phyloP scores from a whole-genome alignment of 2,113 vertebrate species.

The Gymnorhina tibicen region DNA sequence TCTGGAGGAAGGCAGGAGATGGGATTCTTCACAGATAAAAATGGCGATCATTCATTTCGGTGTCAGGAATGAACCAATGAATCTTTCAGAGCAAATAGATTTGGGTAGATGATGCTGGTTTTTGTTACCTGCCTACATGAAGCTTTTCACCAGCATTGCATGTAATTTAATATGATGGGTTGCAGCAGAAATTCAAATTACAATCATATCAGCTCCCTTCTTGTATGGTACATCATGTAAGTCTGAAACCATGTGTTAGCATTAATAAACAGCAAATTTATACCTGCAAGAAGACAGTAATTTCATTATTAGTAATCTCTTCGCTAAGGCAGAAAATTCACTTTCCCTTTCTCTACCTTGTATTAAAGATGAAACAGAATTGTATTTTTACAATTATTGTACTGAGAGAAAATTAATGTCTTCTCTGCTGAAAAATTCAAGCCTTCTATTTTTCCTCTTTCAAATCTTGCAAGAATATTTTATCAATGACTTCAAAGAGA shows the following conservation, averaged over 20 bases:
- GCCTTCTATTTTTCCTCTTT: background rate
- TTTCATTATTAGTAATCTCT: conserved; percentile 17
- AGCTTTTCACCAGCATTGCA: background rate
- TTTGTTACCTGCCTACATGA: background rate
- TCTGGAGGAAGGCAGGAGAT: background rate
- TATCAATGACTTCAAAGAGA: background rate
- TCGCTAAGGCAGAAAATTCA: background rate
- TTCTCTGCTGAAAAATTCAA: background rate
- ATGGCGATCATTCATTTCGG: background rate
- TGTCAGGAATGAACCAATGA: background rate
- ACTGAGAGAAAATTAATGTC: background rate
- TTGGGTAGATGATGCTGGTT: background rate
- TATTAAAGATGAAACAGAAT: conserved; percentile 51
- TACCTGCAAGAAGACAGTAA: background rate
- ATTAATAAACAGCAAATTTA: conserved; percentile 33
- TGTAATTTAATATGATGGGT: background rate
- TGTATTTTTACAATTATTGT: conserved; percentile 40
- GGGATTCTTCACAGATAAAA: background rate
- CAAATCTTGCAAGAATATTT: background rate
- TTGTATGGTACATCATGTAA: background rate
- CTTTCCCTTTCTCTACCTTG: background rate
- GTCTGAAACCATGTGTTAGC: background rate
- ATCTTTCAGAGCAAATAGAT: background rate
- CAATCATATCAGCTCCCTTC: background rate
- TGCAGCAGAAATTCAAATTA: conserved; percentile 2